phyloP scores from a whole-genome alignment of 1,140 invertebrate genomes.

The Drosophila malerkotliana region DNA sequence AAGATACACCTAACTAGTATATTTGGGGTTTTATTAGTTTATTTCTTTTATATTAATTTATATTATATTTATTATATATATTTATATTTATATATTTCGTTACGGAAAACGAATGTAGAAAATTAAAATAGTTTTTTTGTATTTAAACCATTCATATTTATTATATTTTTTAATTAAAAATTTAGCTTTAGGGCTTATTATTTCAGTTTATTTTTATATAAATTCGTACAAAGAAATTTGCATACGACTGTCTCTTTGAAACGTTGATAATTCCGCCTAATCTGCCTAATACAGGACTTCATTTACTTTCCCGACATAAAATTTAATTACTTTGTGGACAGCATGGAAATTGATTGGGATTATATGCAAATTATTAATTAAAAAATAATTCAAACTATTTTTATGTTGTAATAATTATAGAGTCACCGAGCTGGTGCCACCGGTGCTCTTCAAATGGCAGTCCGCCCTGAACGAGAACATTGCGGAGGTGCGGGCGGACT shows the following conservation, averaged over 20 bases:
- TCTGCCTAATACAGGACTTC: neutral
- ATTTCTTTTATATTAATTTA: no score
- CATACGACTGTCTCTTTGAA: neutral
- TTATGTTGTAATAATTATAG: slow-evolving; percentile 52
- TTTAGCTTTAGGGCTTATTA: neutral
- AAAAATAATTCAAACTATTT: neutral
- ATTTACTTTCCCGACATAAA: neutral
- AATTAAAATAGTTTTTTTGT: no score
- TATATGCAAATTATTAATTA: neutral
- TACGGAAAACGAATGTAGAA: no score
- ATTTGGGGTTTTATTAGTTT: no score
- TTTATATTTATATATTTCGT: no score
- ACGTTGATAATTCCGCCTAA: neutral
- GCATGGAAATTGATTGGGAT: no score
- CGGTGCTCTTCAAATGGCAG: slow-evolving; percentile 86
- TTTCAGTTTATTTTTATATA: neutral
- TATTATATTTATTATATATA: no score
- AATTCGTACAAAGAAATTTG: neutral
- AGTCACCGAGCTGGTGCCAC: slow-evolving; percentile 85
- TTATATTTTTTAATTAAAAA: neutral
- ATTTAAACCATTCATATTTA: no score
- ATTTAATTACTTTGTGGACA: no score
- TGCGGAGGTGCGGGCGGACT: slow-evolving; percentile 90
- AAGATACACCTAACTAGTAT: no score
- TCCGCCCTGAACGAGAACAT: slow-evolving; percentile 86